Percentiles rank a stretch among this genome's conserved stretches.
Conservation (phyloP, 2,888 invertebrate genomes). For the Sipha maydis region DNA sequence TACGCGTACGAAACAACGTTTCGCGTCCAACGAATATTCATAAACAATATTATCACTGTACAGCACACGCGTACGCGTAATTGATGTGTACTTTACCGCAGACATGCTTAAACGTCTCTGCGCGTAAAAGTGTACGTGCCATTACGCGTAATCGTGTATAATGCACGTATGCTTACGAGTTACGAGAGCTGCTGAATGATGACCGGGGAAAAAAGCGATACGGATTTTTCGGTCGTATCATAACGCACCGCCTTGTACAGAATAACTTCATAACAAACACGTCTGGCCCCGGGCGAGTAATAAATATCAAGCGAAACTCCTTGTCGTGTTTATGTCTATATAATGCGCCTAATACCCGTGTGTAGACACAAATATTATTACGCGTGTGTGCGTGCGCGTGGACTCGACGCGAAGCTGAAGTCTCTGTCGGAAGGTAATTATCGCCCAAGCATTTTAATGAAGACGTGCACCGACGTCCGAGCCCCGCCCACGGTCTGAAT, state of each 20-base stretch:
- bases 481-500: slow-evolving; percentile 22
- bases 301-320: not conserved
- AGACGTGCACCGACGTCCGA: slow-evolving; percentile 7
- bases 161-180: no score
- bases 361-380: not conserved
- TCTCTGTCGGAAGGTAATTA: not conserved
- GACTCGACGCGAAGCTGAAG: not conserved
- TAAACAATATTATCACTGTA: no score
- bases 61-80: no score
- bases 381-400: not conserved
- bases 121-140: no score
- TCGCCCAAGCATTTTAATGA: slow-evolving; percentile 22
- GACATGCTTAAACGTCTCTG: no score
- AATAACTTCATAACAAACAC: not conserved
- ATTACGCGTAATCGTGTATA: no score
- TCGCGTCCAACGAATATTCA: no score
- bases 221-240: not conserved
- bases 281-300: not conserved
- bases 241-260: not conserved
- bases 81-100: no score
- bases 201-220: not conserved
- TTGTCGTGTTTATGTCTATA: not conserved
- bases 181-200: no score
- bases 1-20: no score
- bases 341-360: not conserved